A percentile compares a stretch with the other conserved stretches of the same genome.
phyloP scores from a whole-genome alignment of 2,113 vertebrate genomes.

The Suncus etruscus region DNA sequence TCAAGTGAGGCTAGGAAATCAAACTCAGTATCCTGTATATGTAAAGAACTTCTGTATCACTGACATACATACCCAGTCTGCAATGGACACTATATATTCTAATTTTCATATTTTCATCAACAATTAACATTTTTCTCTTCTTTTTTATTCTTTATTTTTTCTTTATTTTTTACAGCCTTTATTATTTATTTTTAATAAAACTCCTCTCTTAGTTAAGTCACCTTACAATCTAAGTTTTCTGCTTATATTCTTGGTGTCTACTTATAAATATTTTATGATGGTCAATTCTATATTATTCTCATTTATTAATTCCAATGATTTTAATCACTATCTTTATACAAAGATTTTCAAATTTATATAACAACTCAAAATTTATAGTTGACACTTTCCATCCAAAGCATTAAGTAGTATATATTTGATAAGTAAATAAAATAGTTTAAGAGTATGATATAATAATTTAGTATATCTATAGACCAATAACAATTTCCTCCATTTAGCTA shows the following conservation, averaged over 20 bases:
- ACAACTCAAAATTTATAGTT: neutral
- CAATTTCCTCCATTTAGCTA: too few relatives aligned
- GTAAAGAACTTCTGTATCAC: too few relatives aligned
- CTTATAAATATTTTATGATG: neutral
- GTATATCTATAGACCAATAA: too few relatives aligned
- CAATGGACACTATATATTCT: neutral
- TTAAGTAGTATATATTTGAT: too few relatives aligned
- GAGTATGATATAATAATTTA: too few relatives aligned
- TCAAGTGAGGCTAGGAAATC: too few relatives aligned
- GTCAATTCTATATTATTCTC: neutral
- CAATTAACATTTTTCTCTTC: neutral
- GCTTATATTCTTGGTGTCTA: neutral
- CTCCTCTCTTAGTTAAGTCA: neutral
- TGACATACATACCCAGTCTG: neutral
- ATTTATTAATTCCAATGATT: neutral
- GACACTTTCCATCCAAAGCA: too few relatives aligned
- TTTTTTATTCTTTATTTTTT: neutral
- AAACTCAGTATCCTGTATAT: too few relatives aligned
- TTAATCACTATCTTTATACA: neutral
- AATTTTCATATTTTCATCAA: neutral
- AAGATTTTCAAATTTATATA: neutral
- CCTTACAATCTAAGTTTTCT: neutral
- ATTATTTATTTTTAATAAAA: too few relatives aligned
- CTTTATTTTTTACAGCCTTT: too few relatives aligned
- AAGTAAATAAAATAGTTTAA: too few relatives aligned